Conservation (phyloP, 1,140 invertebrate species). For the Cheumatopsyche charites region DNA sequence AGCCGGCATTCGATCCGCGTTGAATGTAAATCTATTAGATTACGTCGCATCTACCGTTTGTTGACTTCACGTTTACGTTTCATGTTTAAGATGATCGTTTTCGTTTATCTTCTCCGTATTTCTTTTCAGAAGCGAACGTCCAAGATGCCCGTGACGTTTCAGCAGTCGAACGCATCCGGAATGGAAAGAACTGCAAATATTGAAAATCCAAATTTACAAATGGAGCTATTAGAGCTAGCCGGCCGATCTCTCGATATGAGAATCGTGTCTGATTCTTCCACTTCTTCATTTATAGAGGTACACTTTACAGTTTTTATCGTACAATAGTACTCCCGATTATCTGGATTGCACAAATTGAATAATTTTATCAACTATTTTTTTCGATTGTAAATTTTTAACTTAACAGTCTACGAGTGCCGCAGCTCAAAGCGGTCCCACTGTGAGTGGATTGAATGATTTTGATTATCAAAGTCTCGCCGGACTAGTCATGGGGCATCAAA, state of each 20-base stretch:
- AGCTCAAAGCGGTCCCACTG: constrained; percentile 69
- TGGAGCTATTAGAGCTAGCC: constrained; percentile 71
- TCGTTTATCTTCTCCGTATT: not conserved
- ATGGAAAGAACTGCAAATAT: constrained; percentile 43
- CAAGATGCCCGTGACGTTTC: constrained; percentile 31
- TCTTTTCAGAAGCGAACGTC: not conserved
- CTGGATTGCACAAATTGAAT: no score
- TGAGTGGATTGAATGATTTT: constrained; percentile 86
- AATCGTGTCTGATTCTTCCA: constrained; percentile 71
- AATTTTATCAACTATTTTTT: not conserved
- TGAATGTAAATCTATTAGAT: no score
- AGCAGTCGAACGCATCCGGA: constrained; percentile 20
- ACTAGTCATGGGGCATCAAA: constrained; percentile 67
- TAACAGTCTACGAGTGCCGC: constrained; percentile 61
- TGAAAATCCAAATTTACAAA: constrained; percentile 63
- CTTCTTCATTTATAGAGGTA: constrained; percentile 69
- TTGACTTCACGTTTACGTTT: not conserved
- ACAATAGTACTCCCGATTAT: no score
- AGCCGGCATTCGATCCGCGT: no score
- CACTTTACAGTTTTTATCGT: constrained; percentile 57
- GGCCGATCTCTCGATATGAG: constrained; percentile 76
- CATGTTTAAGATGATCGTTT: not conserved
- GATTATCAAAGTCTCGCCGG: constrained; percentile 85
- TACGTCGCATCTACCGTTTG: constrained; percentile 25
- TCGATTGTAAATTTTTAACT: not conserved